Percentiles rank a stretch among this genome's conserved stretches.
Conservation (phyloP, 2,888 invertebrate species). For the Schizotus pectinicornis region DNA sequence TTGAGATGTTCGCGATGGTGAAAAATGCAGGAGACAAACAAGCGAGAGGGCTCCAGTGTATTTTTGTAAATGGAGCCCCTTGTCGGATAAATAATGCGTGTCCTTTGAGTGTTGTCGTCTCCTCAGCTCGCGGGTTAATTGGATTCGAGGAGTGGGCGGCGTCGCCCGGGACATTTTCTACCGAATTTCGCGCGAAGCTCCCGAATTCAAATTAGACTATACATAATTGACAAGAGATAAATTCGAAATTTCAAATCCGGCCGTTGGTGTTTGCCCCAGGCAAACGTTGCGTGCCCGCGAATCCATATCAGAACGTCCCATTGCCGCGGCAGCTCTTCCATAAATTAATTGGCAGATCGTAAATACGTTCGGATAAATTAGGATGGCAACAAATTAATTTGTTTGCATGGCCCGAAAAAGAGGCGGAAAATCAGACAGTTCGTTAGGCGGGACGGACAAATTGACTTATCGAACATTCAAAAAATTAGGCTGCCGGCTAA, state of each 20-base stretch:
- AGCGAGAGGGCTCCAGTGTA: too few relatives aligned
- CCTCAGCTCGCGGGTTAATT: too few relatives aligned
- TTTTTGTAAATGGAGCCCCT: too few relatives aligned
- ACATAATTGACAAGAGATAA: neutral
- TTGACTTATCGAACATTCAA: conserved; percentile 23
- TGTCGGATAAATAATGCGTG: too few relatives aligned
- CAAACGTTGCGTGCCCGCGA: conserved; percentile 10
- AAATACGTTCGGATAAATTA: conserved; percentile 42
- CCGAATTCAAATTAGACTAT: too few relatives aligned
- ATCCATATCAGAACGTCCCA: conserved; percentile 1
- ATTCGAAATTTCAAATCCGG: neutral
- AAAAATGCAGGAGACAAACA: too few relatives aligned
- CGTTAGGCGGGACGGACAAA: conserved; percentile 24
- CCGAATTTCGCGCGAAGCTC: too few relatives aligned
- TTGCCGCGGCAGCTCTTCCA: conserved; percentile 19
- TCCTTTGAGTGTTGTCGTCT: too few relatives aligned
- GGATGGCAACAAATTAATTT: conserved; percentile 40
- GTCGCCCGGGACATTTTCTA: too few relatives aligned
- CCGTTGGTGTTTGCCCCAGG: neutral
- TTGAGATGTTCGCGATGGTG: too few relatives aligned
- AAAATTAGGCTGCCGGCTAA: conserved; percentile 20
- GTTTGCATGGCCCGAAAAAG: conserved; percentile 30
- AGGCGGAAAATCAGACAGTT: conserved; percentile 26
- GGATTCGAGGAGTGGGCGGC: too few relatives aligned
- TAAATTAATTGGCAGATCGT: conserved; percentile 42